Conservation (phyloP, 2,888 invertebrate species). For the Leucoptera coffeella region DNA sequence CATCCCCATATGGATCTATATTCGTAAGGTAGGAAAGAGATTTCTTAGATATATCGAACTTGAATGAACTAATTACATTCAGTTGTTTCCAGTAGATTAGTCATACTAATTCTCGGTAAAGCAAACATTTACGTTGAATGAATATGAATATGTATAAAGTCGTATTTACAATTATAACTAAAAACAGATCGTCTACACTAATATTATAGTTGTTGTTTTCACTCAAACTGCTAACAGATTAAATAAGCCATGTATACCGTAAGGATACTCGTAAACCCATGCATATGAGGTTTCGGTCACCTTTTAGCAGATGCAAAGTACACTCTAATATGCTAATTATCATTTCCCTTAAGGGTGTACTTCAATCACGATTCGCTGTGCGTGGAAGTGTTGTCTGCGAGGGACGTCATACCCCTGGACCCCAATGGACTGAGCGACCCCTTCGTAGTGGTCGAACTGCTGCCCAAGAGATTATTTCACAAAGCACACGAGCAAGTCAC, state of each 20-base stretch:
- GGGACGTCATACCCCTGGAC: constrained; percentile 87
- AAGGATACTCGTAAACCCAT: no score
- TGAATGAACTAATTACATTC: not conserved
- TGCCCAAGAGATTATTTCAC: constrained; percentile 80
- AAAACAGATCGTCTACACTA: no score
- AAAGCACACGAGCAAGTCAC: constrained; percentile 84
- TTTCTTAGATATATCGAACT: constrained; percentile 1
- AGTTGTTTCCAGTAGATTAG: no score
- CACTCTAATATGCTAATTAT: not conserved
- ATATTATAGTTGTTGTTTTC: no score
- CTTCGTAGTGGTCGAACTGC: constrained; percentile 88
- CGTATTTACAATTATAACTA: no score
- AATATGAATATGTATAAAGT: no score
- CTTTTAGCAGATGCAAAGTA: not conserved
- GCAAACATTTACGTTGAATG: no score
- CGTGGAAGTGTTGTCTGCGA: constrained; percentile 71
- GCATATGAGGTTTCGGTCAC: no score
- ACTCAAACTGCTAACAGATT: no score
- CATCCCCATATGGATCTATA: constrained; percentile 74
- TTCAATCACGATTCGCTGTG: constrained; percentile 86
- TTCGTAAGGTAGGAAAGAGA: constrained; percentile 59
- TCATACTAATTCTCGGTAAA: no score
- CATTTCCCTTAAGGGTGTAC: constrained; percentile 57
- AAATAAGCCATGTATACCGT: no score
- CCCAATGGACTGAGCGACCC: constrained; percentile 95